Conservation (phyloP, 2,888 invertebrate species). For the Ashinkailepas kermadecensis region DNA sequence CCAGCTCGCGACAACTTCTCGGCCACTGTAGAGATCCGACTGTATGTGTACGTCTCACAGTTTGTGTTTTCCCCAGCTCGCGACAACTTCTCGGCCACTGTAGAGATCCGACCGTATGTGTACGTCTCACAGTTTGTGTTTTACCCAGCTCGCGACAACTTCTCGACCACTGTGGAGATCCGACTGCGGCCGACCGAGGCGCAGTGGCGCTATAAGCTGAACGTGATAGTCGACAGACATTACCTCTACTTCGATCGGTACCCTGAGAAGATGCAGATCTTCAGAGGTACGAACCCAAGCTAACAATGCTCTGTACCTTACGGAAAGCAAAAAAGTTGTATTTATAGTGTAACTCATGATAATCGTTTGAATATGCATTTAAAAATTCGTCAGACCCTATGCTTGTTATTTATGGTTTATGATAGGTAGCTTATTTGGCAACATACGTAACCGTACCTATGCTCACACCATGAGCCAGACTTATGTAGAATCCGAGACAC, state of each 20-base stretch:
- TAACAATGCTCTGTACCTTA: too few species aligned
- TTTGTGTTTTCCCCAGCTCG: conserved; percentile 54
- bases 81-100: conserved; percentile 73
- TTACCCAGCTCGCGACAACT: conserved; percentile 64
- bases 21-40: conserved; percentile 73
- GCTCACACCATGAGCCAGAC: too few species aligned
- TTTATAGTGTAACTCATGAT: too few species aligned
- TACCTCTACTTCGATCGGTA: conserved; percentile 80
- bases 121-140: conserved; percentile 22
- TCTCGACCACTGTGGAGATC: conserved; percentile 78
- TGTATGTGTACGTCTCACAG: not conserved
- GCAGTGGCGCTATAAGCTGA: conserved; percentile 83
- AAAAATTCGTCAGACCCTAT: too few species aligned
- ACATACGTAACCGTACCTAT: too few species aligned
- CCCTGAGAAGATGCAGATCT: conserved; percentile 81
- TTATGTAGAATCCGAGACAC: too few species aligned
- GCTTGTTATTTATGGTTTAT: too few species aligned
- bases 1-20: conserved; percentile 79
- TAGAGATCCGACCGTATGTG: conserved; percentile 62
- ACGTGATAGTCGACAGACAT: conserved; percentile 79
- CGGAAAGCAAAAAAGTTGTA: too few species aligned
- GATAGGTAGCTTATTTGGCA: too few species aligned
- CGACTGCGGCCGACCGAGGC: conserved; percentile 71
- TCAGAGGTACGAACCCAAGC: conserved; percentile 55
- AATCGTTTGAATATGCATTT: too few species aligned